phyloP scores from a whole-genome alignment of 2,888 invertebrate species.

The Ptilodon capucinus region DNA sequence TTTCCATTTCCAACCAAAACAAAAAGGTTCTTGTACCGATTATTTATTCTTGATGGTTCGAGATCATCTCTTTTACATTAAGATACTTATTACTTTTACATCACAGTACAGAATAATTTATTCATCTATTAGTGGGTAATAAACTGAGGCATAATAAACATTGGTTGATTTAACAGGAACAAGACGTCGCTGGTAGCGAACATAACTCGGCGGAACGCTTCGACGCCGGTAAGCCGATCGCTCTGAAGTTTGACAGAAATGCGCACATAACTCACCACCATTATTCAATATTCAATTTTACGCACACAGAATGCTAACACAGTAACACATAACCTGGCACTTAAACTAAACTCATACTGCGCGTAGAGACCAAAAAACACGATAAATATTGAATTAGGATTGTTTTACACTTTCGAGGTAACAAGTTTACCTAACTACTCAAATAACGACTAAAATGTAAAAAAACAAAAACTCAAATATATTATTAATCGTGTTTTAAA shows the following conservation, averaged over 20 bases:
- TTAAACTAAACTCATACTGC: slow-evolving; percentile 13
- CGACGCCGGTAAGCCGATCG: slow-evolving; percentile 56
- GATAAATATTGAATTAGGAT: slow-evolving; percentile 32
- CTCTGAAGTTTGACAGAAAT: slow-evolving; percentile 8
- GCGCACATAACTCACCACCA: slow-evolving; percentile 28
- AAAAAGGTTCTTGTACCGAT: neutral
- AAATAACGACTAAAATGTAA: neutral
- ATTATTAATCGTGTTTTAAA: slow-evolving; percentile 1
- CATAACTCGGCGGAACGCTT: slow-evolving; percentile 54
- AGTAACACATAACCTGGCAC: slow-evolving; percentile 34
- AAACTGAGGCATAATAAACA: neutral
- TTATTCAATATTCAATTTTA: slow-evolving; percentile 29
- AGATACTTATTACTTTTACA: neutral
- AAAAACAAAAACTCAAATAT: neutral
- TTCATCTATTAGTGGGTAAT: neutral
- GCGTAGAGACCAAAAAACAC: slow-evolving; percentile 12
- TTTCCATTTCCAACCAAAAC: neutral
- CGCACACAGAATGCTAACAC: slow-evolving; percentile 36
- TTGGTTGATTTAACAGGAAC: slow-evolving; percentile 47
- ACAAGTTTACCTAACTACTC: neutral
- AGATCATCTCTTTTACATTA: neutral
- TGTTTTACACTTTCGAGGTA: neutral
- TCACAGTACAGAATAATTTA: too few relatives aligned
- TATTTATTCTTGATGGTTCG: neutral
- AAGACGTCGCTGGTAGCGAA: slow-evolving; percentile 54